phyloP scores from a whole-genome alignment of 2,888 invertebrate genomes.

The Pogonocherus hispidulus region DNA sequence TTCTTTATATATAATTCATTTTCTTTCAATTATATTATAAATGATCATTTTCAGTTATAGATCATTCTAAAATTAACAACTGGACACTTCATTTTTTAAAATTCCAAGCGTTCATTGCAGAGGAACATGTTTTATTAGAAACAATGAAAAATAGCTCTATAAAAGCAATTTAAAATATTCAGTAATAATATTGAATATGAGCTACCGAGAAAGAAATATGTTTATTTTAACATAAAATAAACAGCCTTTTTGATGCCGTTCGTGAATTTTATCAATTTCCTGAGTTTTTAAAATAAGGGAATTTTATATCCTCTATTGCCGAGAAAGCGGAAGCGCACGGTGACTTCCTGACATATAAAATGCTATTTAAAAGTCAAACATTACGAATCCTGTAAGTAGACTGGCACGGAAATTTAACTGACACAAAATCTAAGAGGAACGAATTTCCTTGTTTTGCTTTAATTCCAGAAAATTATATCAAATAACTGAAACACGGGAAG shows the following conservation, averaged over 20 bases:
- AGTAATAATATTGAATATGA: no score
- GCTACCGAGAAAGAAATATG: no score
- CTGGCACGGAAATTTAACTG: neutral
- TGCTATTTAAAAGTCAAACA: neutral
- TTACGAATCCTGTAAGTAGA: neutral
- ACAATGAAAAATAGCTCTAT: no score
- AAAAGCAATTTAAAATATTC: no score
- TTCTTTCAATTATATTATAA: no score
- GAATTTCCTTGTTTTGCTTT: conserved; percentile 5
- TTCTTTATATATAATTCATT: no score
- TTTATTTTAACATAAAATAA: neutral
- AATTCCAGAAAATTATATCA: neutral
- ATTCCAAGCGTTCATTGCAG: no score
- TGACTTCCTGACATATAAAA: neutral
- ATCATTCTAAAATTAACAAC: no score
- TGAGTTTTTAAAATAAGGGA: neutral
- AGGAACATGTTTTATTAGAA: no score
- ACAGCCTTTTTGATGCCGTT: neutral
- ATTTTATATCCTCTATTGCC: neutral
- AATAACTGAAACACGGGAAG: neutral
- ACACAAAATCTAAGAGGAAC: conserved; percentile 1
- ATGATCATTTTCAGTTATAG: no score
- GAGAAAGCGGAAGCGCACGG: neutral
- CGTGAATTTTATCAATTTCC: neutral
- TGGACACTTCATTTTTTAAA: no score